phyloP scores from a whole-genome alignment of 2,888 invertebrate genomes.

The Lomographa bimaculata region DNA sequence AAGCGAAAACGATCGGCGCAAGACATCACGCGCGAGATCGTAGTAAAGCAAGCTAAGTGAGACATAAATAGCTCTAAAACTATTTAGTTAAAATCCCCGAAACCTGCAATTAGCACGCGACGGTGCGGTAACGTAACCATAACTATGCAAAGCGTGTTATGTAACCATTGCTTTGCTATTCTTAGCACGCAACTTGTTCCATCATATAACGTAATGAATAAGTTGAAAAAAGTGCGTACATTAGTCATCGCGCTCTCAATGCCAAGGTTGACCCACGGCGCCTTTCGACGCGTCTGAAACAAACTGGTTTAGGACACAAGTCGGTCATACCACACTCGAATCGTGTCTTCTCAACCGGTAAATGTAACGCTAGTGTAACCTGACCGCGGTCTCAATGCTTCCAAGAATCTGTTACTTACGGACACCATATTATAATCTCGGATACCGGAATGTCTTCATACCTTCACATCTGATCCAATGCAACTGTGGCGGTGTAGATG shows the following conservation, averaged over 20 bases:
- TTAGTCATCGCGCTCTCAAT: constrained; percentile 71
- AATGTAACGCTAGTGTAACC: constrained; percentile 32
- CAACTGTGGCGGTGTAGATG: constrained; percentile 1
- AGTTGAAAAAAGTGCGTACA: constrained; percentile 40
- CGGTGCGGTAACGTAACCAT: constrained; percentile 31
- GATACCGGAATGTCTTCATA: constrained; percentile 20
- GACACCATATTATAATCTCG: constrained; percentile 18
- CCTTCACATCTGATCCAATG: constrained; percentile 10
- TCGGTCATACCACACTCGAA: constrained; percentile 49
- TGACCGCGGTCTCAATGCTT: constrained; percentile 26
- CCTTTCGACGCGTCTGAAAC: constrained; percentile 48
- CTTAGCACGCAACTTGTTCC: constrained; percentile 41
- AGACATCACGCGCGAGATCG: constrained; percentile 1
- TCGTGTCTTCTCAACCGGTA: constrained; percentile 32
- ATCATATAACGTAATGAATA: constrained; percentile 42
- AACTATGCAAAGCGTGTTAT: constrained; percentile 34
- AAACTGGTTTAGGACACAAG: constrained; percentile 60
- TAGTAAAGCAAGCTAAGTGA: constrained; percentile 2
- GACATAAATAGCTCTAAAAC: constrained; percentile 10
- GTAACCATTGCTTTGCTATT: constrained; percentile 37
- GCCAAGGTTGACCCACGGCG: constrained; percentile 65
- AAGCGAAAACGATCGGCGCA: constrained; percentile 1
- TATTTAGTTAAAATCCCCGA: constrained; percentile 14
- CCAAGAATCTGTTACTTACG: constrained; percentile 21
- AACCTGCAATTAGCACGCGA: constrained; percentile 34